Conservation (phyloP, 1,140 invertebrate species). For the Micrasema minimum region DNA sequence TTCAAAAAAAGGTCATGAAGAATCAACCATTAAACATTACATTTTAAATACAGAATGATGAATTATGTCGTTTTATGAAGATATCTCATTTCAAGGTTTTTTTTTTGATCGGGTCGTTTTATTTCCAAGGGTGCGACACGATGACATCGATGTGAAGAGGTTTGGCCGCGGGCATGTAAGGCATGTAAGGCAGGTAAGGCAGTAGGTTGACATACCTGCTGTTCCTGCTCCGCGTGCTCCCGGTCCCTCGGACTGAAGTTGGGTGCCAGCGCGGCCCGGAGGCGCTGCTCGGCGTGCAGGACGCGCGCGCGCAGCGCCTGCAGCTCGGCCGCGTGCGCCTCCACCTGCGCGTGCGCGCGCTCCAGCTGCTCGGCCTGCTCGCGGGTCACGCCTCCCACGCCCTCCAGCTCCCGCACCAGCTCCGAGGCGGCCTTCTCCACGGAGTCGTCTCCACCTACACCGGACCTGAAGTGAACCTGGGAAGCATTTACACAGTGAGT, state of each 20-base stretch:
- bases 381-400: conserved; percentile 73
- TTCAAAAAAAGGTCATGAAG: too few species aligned
- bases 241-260: conserved; percentile 84
- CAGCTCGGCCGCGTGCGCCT: conserved; percentile 89
- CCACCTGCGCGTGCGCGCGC: conserved; percentile 84
- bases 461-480: conserved; percentile 88
- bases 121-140: too few species aligned
- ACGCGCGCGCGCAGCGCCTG: conserved; percentile 85
- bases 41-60: too few species aligned
- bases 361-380: conserved; percentile 79
- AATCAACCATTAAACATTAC: too few species aligned
- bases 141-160: too few species aligned
- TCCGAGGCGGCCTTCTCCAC: conserved; percentile 78
- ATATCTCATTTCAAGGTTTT: too few species aligned
- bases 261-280: conserved; percentile 82
- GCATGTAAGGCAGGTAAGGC: conserved; percentile 16
- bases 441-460: conserved; percentile 81
- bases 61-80: too few species aligned
- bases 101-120: too few species aligned
- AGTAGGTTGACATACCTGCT: conserved; percentile 84
- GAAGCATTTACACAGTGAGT: background rate
- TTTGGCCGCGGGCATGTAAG: background rate
- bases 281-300: conserved; percentile 85
- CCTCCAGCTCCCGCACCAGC: conserved; percentile 75
- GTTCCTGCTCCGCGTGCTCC: conserved; percentile 85